These are phyloP conservation scores for Chlorodrepanis virens DNA, from an alignment of 2,113 vertebrate genomes.

Conservation along the genomic window DNA sequence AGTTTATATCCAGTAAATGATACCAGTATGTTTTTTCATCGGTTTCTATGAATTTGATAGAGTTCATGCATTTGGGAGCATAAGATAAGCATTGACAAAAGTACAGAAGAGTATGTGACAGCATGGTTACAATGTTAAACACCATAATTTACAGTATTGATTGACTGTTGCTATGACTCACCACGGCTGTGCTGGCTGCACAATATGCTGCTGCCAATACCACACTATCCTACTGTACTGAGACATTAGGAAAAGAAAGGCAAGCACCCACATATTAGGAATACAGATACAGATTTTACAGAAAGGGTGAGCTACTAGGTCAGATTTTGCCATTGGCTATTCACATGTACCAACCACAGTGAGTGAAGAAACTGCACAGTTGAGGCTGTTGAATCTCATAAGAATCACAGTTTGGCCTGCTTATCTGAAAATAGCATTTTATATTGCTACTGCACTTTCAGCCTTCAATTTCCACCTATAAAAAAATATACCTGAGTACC, in stretches of 20 bases:
- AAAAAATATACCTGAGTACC: neutral
- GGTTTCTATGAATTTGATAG: neutral
- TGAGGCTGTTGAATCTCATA: neutral
- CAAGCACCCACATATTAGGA: neutral
- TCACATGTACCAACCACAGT: neutral
- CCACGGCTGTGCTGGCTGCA: neutral
- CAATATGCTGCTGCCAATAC: neutral
- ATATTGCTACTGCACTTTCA: neutral
- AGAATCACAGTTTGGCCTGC: neutral
- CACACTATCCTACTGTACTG: neutral
- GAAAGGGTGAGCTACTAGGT: neutral
- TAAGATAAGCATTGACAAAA: neutral
- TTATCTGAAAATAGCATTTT: neutral
- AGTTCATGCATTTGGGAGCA: neutral
- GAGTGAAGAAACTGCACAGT: neutral
- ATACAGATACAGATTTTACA: neutral
- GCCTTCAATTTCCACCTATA: neutral
- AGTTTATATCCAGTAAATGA: neutral
- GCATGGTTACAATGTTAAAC: neutral
- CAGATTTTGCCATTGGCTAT: neutral
- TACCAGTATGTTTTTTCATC: neutral
- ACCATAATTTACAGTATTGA: neutral
- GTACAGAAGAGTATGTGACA: neutral
- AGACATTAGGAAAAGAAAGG: neutral
- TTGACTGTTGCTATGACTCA: neutral